Conservation (phyloP, 2,797 vertebrate genomes). For the Acanthiza pusilla region DNA sequence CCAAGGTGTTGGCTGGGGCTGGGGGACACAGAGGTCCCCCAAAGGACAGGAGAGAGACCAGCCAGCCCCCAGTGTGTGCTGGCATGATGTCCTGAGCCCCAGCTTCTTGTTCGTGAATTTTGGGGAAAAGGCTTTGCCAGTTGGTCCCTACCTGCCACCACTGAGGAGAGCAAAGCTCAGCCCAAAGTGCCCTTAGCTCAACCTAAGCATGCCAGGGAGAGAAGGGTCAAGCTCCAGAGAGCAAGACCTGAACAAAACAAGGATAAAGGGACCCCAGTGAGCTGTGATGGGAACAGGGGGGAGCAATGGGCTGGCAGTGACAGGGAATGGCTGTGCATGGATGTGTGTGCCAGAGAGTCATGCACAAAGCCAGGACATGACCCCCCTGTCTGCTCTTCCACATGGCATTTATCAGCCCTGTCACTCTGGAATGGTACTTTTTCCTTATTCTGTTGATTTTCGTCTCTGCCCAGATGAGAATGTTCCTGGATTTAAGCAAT, state of each 20-base stretch:
- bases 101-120: not conserved
- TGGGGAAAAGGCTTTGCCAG: not conserved
- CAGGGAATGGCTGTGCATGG: not conserved
- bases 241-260: not conserved
- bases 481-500: not conserved
- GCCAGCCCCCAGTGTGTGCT: fast-evolving
- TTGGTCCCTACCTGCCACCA: not conserved
- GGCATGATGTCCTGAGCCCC: not conserved
- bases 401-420: not conserved
- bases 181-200: not conserved
- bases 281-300: not conserved
- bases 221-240: not conserved
- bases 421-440: not conserved
- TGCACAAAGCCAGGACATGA: not conserved
- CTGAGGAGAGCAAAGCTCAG: not conserved
- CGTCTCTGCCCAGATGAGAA: constrained; percentile 14
- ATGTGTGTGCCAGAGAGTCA: fast-evolving
- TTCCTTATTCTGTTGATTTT: not conserved
- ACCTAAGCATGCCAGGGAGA: fast-evolving
- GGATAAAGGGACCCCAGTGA: not conserved
- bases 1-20: fast-evolving
- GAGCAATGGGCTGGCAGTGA: not conserved
- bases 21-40: too few relatives aligned
- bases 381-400: not conserved
- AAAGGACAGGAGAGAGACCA: not conserved